Conservation (phyloP, 2,888 invertebrate genomes). For the Dasypogon diadema region DNA sequence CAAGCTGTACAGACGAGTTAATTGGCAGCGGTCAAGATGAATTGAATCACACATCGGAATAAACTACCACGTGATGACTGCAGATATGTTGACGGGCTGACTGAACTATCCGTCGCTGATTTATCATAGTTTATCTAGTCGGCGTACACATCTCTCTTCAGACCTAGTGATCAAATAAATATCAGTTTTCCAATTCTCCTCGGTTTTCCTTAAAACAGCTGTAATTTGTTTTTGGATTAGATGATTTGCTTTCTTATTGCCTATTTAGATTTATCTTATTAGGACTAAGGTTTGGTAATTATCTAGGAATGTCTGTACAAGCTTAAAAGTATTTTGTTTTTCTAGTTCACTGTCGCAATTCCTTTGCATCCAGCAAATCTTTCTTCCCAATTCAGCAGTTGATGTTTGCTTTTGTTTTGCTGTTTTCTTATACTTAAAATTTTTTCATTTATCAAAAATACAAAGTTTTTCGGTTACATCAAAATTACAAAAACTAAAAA, state of each 20-base stretch:
- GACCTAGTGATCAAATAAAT: conserved; percentile 58
- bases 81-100: background rate
- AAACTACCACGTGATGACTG: too few relatives aligned
- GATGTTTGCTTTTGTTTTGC: background rate
- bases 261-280: conserved; percentile 50
- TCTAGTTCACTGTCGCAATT: background rate
- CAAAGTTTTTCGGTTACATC: conserved; percentile 7
- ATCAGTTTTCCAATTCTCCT: conserved; percentile 56
- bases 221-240: conserved; percentile 54
- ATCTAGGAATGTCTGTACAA: conserved; percentile 21
- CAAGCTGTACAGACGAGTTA: background rate
- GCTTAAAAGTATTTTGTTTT: conserved; percentile 37
- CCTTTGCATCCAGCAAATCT: background rate
- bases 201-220: conserved; percentile 53
- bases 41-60: too few relatives aligned
- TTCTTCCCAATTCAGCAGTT: background rate
- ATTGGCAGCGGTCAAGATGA: too few relatives aligned
- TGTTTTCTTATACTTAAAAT: background rate
- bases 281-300: conserved; percentile 33
- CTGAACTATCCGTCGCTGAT: background rate
- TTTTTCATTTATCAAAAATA: background rate
- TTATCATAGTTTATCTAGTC: conserved; percentile 24
- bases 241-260: conserved; percentile 55
- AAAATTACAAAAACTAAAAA: conserved; percentile 21
- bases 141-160: conserved; percentile 52